Evolutionary conservation across 1,140 invertebrate species (phyloP).

Genomic region (Aphis craccivora): DNA sequence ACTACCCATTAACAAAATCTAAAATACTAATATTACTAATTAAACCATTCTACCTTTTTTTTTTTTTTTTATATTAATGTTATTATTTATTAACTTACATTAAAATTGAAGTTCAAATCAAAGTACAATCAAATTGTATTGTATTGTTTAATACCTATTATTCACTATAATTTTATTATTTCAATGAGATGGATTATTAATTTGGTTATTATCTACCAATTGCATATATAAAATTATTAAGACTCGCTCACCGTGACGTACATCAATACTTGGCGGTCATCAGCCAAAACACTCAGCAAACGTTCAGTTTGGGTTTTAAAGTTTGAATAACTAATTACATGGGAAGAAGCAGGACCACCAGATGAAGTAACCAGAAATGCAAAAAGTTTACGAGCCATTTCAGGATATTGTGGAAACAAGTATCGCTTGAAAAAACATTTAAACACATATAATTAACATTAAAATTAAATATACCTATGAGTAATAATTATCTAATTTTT

Average conservation of each 20-base stretch:
- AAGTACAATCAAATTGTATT: background rate
- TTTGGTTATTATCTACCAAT: background rate
- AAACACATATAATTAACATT: constrained; percentile 21
- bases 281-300: constrained; percentile 73
- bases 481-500: background rate
- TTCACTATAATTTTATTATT: background rate
- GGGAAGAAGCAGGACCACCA: constrained; percentile 68
- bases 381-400: constrained; percentile 75
- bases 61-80: too few species aligned
- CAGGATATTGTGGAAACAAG: constrained; percentile 79
- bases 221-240: constrained; percentile 13
- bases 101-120: background rate
- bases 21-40: too few species aligned
- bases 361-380: constrained; percentile 70
- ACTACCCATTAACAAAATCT: too few species aligned
- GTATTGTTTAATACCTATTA: background rate
- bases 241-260: constrained; percentile 68
- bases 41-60: too few species aligned
- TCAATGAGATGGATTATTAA: background rate
- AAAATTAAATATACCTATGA: constrained; percentile 21
- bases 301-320: constrained; percentile 78
- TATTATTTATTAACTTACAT: background rate
- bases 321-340: constrained; percentile 68
- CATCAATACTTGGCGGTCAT: constrained; percentile 71
- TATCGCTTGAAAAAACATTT: constrained; percentile 67